Percentiles rank a stretch among this genome's conserved stretches.
phyloP scores from a whole-genome alignment of 1,140 invertebrate species.

The Propsilocerus akamusi region DNA sequence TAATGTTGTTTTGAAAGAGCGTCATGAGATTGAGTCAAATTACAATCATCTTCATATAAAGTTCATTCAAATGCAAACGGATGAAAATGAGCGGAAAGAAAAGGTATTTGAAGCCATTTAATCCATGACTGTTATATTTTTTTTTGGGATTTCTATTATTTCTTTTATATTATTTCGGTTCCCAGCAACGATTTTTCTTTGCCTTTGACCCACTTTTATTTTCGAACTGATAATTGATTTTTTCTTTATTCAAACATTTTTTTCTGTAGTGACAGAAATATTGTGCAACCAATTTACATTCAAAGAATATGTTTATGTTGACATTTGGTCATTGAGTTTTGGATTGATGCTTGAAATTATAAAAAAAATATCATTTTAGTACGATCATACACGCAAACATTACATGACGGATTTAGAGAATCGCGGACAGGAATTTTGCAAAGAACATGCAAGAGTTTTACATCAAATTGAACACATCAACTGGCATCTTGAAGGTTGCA shows the following conservation, averaged over 20 bases:
- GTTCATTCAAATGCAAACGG: not conserved
- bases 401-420: not conserved
- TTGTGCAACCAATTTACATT: too few species aligned
- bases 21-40: constrained; percentile 1
- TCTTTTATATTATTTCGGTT: not conserved
- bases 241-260: too few species aligned
- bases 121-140: too few species aligned
- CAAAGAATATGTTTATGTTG: too few species aligned
- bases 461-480: not conserved
- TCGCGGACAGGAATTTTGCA: not conserved
- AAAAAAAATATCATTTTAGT: not conserved
- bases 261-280: too few species aligned
- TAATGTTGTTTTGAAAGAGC: not conserved
- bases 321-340: too few species aligned
- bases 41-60: not conserved
- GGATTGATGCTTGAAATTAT: too few species aligned
- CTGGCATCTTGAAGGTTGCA: not conserved
- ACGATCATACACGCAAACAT: not conserved
- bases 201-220: not conserved
- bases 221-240: too few species aligned
- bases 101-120: too few species aligned
- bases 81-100: not conserved
- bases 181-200: not conserved
- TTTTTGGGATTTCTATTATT: not conserved
- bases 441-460: not conserved